Conservation (phyloP, 1,140 invertebrate species). For the Drosophila seguyi region DNA sequence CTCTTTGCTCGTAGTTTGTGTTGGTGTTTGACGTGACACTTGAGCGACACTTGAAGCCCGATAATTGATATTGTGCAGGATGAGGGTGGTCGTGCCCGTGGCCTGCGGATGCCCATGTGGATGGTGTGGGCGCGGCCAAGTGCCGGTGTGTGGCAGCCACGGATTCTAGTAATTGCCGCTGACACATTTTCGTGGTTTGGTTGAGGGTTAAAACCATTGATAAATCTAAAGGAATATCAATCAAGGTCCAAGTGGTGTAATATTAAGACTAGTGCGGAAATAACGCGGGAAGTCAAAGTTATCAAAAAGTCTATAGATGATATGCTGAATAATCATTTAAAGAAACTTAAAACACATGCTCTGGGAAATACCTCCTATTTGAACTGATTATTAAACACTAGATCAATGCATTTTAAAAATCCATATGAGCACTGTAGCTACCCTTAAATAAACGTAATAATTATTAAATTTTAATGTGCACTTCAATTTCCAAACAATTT, state of each 20-base stretch:
- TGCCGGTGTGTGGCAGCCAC: slow-evolving; percentile 24
- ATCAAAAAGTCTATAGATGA: background rate
- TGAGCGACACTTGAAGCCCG: slow-evolving; percentile 78
- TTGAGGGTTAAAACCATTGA: slow-evolving; percentile 10
- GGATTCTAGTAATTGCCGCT: slow-evolving; percentile 67
- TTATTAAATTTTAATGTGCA: too few relatives aligned
- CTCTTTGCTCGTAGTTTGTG: slow-evolving; percentile 45
- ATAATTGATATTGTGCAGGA: slow-evolving; percentile 73
- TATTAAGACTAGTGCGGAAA: too few relatives aligned
- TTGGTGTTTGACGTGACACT: slow-evolving; percentile 77
- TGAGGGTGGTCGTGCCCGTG: slow-evolving; percentile 8
- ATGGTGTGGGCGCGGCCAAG: slow-evolving; percentile 21
- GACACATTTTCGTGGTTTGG: slow-evolving; percentile 53
- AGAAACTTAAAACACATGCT: too few relatives aligned
- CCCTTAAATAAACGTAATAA: too few relatives aligned
- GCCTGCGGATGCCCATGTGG: background rate
- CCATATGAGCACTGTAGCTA: too few relatives aligned
- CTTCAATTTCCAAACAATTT: too few relatives aligned
- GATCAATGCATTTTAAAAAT: too few relatives aligned
- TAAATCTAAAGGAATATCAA: slow-evolving; percentile 29
- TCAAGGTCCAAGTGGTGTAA: background rate
- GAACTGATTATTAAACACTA: too few relatives aligned
- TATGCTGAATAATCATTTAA: background rate
- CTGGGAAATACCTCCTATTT: too few relatives aligned
- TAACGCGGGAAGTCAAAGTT: too few relatives aligned